Evolutionary conservation across 2,797 vertebrate species (phyloP).

Genomic region (Momotus momota): DNA sequence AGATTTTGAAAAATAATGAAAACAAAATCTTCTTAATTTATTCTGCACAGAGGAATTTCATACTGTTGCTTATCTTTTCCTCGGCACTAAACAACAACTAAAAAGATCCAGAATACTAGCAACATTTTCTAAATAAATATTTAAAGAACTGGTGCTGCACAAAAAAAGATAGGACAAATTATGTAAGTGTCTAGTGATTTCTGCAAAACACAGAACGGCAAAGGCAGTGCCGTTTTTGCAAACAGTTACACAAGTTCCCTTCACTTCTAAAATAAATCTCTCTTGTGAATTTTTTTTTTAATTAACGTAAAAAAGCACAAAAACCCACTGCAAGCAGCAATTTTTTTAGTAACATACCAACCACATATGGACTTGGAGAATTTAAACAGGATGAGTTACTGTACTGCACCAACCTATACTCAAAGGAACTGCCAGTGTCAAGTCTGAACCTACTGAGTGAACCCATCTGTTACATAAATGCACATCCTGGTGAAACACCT

Average conservation of each 20-base stretch:
- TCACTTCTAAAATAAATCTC: not conserved
- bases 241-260: not conserved
- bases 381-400: not conserved
- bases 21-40: not conserved
- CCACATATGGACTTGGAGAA: not conserved
- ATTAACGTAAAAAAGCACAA: not conserved
- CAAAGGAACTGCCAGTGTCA: not conserved
- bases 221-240: not conserved
- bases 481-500: not conserved
- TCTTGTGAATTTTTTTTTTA: not conserved
- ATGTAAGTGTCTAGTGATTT: not conserved
- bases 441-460: not conserved
- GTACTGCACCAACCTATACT: not conserved
- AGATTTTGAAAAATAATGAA: not conserved
- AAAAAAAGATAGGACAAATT: not conserved
- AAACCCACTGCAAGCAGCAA: not conserved
- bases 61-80: not conserved
- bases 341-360: not conserved
- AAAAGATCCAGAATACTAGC: not conserved
- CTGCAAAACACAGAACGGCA: not conserved
- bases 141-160: not conserved
- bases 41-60: not conserved
- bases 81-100: not conserved
- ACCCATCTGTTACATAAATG: not conserved
- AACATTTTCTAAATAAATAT: not conserved